Evolutionary conservation across 2,113 vertebrate genomes (phyloP).

Genomic region (Chionis minor): DNA sequence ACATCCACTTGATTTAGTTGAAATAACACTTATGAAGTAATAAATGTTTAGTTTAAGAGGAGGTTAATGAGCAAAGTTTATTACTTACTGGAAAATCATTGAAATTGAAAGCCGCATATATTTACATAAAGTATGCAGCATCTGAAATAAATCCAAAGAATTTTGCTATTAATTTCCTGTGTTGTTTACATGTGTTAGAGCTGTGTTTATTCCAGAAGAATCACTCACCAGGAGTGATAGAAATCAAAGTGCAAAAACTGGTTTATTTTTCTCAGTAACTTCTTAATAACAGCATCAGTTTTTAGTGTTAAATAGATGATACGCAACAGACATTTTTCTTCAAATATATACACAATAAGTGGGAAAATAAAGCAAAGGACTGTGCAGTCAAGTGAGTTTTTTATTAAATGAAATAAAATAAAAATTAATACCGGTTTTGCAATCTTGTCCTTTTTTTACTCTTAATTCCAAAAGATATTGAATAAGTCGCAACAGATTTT

Average conservation of each 20-base stretch:
- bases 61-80: constrained; percentile 69
- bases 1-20: constrained; percentile 59
- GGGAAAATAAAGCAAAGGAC: constrained; percentile 57
- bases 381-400: constrained; percentile 23
- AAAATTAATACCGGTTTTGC: not conserved
- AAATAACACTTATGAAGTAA: constrained; percentile 60
- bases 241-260: constrained; percentile 70
- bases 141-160: constrained; percentile 72
- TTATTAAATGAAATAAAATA: constrained; percentile 57
- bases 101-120: constrained; percentile 69
- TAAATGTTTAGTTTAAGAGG: constrained; percentile 66
- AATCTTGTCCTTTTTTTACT: constrained; percentile 23
- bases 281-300: constrained; percentile 55
- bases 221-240: constrained; percentile 60
- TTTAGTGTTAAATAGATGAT: constrained; percentile 33
- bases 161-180: constrained; percentile 73
- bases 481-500: constrained; percentile 25
- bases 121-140: constrained; percentile 63
- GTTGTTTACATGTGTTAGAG: constrained; percentile 72
- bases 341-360: not conserved
- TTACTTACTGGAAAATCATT: constrained; percentile 54
- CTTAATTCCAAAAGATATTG: constrained; percentile 33
- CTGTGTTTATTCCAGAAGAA: constrained; percentile 67
- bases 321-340: constrained; percentile 1
- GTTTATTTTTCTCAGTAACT: constrained; percentile 69